Percentiles rank a stretch among this genome's conserved stretches.
Evolutionary conservation across 2,888 invertebrate species (phyloP).

Genomic region (Brachypterus glaber): DNA sequence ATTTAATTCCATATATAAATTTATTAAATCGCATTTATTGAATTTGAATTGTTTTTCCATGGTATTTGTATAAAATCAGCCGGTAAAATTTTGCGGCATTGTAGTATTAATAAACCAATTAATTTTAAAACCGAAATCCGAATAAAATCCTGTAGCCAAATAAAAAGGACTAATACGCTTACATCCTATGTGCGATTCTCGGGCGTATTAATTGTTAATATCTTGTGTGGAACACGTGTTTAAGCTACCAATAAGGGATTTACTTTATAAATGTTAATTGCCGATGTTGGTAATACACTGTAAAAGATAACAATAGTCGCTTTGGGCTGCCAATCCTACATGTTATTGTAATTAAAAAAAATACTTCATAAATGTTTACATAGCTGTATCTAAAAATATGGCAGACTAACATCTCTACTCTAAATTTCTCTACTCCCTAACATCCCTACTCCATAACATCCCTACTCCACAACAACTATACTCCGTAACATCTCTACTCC

Average conservation of each 20-base stretch:
- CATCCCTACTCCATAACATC: too few relatives aligned
- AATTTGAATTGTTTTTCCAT: constrained; percentile 4
- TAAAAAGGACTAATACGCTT: constrained; percentile 30
- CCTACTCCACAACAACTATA: too few relatives aligned
- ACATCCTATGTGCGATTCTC: constrained; percentile 20
- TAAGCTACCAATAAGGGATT: constrained; percentile 38
- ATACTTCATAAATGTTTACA: too few relatives aligned
- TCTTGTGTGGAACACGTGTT: constrained; percentile 40
- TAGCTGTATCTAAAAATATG: too few relatives aligned
- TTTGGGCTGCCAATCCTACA: too few relatives aligned
- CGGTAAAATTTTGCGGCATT: constrained; percentile 25
- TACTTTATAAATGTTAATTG: constrained; percentile 41
- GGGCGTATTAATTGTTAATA: constrained; percentile 40
- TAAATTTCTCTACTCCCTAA: too few relatives aligned
- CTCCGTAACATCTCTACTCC: too few relatives aligned
- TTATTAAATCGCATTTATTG: constrained; percentile 3
- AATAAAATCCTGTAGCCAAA: constrained; percentile 32
- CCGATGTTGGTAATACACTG: too few relatives aligned
- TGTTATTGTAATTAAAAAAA: too few relatives aligned
- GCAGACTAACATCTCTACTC: too few relatives aligned
- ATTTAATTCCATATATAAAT: constrained; percentile 1
- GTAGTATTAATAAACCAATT: constrained; percentile 37
- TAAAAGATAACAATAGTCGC: too few relatives aligned
- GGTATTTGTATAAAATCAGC: constrained; percentile 17
- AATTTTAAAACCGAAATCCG: constrained; percentile 37